phyloP scores from a whole-genome alignment of 2,888 invertebrate species.

The Diaphora mendica region DNA sequence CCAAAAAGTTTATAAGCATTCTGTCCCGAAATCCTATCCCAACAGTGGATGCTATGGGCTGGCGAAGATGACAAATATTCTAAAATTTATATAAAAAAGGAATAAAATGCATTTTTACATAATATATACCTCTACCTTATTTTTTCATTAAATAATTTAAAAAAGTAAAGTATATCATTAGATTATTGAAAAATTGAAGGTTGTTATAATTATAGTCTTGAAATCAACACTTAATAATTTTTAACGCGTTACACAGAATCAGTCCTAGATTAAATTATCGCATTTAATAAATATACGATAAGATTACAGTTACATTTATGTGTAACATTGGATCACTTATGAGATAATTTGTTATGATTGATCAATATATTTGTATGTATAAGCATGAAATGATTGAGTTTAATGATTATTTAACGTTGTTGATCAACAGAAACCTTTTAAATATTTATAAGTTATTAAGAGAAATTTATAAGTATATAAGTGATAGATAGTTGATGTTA shows the following conservation, averaged over 20 bases:
- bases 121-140: no score
- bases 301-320: neutral
- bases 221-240: neutral
- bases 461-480: no score
- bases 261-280: neutral
- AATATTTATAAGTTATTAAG: no score
- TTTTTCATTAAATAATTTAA: no score
- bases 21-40: neutral
- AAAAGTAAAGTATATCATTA: no score
- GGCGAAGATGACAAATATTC: no score
- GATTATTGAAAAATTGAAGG: no score
- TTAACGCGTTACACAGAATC: neutral
- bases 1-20: neutral
- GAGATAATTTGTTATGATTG: neutral
- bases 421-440: no score
- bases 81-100: no score
- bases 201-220: neutral
- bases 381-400: neutral
- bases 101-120: no score
- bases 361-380: neutral
- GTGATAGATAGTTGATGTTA: no score
- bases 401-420: neutral
- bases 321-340: neutral
- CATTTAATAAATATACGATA: slow-evolving; percentile 11
- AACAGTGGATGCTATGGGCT: no score